Evolutionary conservation across 2,888 invertebrate species (phyloP).

Genomic region (Empis livida): DNA sequence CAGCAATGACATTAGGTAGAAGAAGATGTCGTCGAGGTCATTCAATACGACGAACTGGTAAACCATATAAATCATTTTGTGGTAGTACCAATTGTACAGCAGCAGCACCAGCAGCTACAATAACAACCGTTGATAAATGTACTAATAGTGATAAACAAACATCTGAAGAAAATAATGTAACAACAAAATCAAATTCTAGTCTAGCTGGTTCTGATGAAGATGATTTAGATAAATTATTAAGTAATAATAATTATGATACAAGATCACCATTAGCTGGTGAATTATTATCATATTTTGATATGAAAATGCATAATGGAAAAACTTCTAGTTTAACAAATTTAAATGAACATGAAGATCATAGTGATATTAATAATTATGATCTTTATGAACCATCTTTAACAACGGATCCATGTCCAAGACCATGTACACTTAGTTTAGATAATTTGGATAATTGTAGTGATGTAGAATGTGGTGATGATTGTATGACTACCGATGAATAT

Average conservation of each 20-base stretch:
- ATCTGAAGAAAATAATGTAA: slow-evolving; percentile 3
- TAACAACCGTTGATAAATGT: slow-evolving; percentile 4
- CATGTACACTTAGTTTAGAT: slow-evolving; percentile 13
- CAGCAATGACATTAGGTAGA: slow-evolving; percentile 44
- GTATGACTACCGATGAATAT: slow-evolving; percentile 8
- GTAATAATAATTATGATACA: slow-evolving; percentile 27
- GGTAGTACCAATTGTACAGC: background rate
- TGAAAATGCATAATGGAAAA: slow-evolving; percentile 29
- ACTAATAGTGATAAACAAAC: background rate
- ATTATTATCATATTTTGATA: slow-evolving; percentile 33
- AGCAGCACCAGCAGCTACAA: background rate
- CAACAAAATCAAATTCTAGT: slow-evolving; percentile 19
- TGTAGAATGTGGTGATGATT: slow-evolving; percentile 5
- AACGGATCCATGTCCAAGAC: slow-evolving; percentile 1
- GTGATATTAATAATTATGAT: slow-evolving; percentile 1
- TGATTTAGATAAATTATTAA: slow-evolving; percentile 32
- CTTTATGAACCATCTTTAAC: background rate
- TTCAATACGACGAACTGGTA: slow-evolving; percentile 32
- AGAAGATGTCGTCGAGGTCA: slow-evolving; percentile 39
- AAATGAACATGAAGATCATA: slow-evolving; percentile 9
- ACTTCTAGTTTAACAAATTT: slow-evolving; percentile 28
- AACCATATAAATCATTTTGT: slow-evolving; percentile 16
- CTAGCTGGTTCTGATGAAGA: slow-evolving; percentile 27
- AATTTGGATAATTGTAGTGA: slow-evolving; percentile 12
- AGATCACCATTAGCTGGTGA: slow-evolving; percentile 29